Evolutionary conservation across 2,888 invertebrate species (phyloP).

Genomic region (Synergus gifuensis): DNA sequence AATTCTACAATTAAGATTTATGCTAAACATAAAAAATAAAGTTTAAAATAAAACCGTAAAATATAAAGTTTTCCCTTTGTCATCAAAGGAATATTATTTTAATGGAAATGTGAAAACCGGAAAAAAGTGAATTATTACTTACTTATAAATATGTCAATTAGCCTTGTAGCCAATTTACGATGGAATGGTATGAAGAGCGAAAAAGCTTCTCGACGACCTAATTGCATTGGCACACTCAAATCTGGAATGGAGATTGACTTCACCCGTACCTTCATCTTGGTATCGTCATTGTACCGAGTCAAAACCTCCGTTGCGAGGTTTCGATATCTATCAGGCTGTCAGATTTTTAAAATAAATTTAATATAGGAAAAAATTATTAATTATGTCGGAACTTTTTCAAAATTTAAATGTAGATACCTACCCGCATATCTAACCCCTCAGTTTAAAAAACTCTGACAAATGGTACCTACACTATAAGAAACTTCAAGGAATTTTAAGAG

Average conservation of each 20-base stretch:
- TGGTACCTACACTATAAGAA: no score
- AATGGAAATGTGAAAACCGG: background rate
- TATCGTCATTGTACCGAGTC: constrained; percentile 81
- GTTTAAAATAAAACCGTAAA: no score
- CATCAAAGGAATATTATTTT: no score
- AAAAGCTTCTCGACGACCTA: constrained; percentile 84
- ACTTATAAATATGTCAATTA: constrained; percentile 86
- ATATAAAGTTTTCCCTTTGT: no score
- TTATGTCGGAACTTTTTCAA: background rate
- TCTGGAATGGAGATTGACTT: constrained; percentile 83
- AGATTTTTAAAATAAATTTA: constrained; percentile 7
- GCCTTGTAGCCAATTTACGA: constrained; percentile 84
- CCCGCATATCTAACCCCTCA: no score
- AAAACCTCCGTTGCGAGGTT: constrained; percentile 81
- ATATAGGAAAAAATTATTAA: background rate
- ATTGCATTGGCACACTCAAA: constrained; percentile 81
- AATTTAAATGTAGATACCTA: no score
- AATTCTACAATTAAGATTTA: background rate
- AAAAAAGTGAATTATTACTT: constrained; percentile 31
- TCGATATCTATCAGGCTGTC: constrained; percentile 80
- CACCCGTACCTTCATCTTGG: constrained; percentile 79
- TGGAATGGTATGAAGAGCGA: constrained; percentile 87
- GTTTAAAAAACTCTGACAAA: no score
- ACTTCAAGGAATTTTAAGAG: no score
- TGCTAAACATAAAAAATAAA: background rate